phyloP scores from a whole-genome alignment of 2,797 vertebrate species.

The Atherinosoma microstoma region DNA sequence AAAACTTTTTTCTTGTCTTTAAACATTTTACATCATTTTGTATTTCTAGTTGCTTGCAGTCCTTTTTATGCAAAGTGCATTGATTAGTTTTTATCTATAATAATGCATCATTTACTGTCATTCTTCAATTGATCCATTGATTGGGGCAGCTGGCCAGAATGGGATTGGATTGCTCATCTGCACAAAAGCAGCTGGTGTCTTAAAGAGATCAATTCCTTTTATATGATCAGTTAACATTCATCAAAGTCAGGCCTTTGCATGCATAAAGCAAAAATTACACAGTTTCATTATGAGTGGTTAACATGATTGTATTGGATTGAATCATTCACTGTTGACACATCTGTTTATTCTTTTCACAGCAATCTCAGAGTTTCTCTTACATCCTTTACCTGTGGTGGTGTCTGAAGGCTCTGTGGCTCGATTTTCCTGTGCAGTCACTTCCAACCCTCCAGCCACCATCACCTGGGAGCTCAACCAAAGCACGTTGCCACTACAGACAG shows the following conservation, averaged over 20 bases:
- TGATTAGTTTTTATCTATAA: slow-evolving; percentile 71
- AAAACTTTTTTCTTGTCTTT: neutral
- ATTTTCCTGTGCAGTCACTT: slow-evolving; percentile 90
- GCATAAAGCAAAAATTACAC: slow-evolving; percentile 22
- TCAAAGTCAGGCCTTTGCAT: slow-evolving; percentile 54
- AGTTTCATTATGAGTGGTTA: neutral
- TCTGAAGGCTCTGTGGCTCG: slow-evolving; percentile 90
- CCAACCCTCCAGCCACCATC: slow-evolving; percentile 89
- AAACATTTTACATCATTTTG: neutral
- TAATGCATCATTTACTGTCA: slow-evolving; percentile 78
- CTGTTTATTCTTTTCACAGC: slow-evolving; percentile 72
- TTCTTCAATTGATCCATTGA: slow-evolving; percentile 82
- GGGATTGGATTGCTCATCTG: slow-evolving; percentile 63
- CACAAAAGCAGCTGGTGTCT: slow-evolving; percentile 60
- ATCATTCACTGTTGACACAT: neutral
- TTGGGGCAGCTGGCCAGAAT: slow-evolving; percentile 71
- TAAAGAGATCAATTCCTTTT: slow-evolving; percentile 61
- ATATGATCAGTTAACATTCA: slow-evolving; percentile 59
- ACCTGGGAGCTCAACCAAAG: slow-evolving; percentile 97
- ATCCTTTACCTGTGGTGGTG: slow-evolving; percentile 87
- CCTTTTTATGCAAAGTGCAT: slow-evolving; percentile 58
- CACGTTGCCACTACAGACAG: slow-evolving; percentile 83
- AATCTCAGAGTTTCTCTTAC: slow-evolving; percentile 89
- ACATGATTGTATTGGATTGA: neutral
- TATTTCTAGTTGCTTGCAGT: slow-evolving; percentile 10